A percentile compares a stretch with the other conserved stretches of the same genome.
These are phyloP conservation scores for Agraylea sexmaculata DNA, from an alignment of 1,140 invertebrate species.

Conservation along the genomic window DNA sequence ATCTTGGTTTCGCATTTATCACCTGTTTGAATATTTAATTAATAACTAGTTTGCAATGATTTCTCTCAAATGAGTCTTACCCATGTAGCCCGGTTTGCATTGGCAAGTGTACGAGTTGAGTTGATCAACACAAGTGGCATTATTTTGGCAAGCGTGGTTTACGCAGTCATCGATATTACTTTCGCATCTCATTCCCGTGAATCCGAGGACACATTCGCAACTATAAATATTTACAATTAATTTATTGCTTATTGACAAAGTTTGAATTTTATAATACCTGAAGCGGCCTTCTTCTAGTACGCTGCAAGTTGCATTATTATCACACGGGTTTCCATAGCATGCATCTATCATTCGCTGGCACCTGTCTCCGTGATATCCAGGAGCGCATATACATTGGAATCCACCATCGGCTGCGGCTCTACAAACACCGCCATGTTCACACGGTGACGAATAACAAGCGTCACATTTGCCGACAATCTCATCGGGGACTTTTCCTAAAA, in stretches of 20 bases:
- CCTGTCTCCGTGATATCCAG: constrained; percentile 83
- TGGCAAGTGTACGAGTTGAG: constrained; percentile 75
- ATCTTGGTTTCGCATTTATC: constrained; percentile 88
- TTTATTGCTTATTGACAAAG: not conserved
- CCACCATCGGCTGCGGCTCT: constrained; percentile 54
- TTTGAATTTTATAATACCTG: constrained; percentile 54
- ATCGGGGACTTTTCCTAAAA: constrained; percentile 45
- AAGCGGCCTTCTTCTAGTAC: constrained; percentile 85
- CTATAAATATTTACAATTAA: constrained; percentile 39
- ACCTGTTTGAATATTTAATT: constrained; percentile 33
- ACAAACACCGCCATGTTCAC: constrained; percentile 81
- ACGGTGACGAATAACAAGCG: constrained; percentile 80
- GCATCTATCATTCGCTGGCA: constrained; percentile 93
- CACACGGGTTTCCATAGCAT: constrained; percentile 92
- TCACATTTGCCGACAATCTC: constrained; percentile 88
- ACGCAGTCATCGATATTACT: constrained; percentile 83
- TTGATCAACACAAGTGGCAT: constrained; percentile 78
- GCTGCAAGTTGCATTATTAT: constrained; percentile 73
- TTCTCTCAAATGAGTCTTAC: constrained; percentile 31
- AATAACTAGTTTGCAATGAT: not conserved
- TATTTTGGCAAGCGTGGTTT: constrained; percentile 74
- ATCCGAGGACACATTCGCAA: constrained; percentile 77
- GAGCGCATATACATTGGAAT: constrained; percentile 68
- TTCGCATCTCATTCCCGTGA: constrained; percentile 84
- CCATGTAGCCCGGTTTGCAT: constrained; percentile 73